Evolutionary conservation across 2,113 vertebrate genomes (phyloP).

Genomic region (zebrafish (Danio rerio)): DNA sequence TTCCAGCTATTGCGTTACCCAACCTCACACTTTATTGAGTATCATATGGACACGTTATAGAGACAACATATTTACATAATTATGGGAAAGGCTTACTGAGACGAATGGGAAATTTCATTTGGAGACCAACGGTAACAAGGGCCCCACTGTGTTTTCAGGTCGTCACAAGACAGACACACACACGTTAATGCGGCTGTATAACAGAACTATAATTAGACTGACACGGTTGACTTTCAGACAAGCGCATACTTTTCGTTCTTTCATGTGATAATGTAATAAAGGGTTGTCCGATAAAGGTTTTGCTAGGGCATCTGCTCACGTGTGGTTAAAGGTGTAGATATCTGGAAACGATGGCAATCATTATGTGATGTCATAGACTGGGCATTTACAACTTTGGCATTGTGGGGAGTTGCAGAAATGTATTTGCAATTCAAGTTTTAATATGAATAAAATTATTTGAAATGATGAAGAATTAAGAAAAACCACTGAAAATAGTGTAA

Average conservation of each 20-base stretch:
- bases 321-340: slow-evolving; percentile 2
- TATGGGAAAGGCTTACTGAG: slow-evolving; percentile 68
- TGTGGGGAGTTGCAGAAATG: not conserved
- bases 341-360: not conserved
- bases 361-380: slow-evolving; percentile 15
- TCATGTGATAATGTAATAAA: slow-evolving; percentile 16
- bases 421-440: not conserved
- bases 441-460: not conserved
- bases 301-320: not conserved
- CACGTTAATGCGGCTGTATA: not conserved
- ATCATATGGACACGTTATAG: slow-evolving; percentile 70
- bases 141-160: slow-evolving; percentile 41
- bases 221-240: not conserved
- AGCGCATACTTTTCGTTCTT: not conserved
- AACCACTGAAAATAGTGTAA: not conserved
- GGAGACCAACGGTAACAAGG: slow-evolving; percentile 69
- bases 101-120: slow-evolving; percentile 77
- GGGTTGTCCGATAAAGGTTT: not conserved
- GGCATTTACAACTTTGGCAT: not conserved
- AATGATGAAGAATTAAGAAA: not conserved
- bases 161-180: not conserved
- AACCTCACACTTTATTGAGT: slow-evolving; percentile 69
- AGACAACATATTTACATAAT: slow-evolving; percentile 80
- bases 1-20: slow-evolving; percentile 66
- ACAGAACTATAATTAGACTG: slow-evolving; percentile 15